These are phyloP conservation scores for Chelonus formosanus DNA, from an alignment of 2,888 invertebrate species.

Conservation along the genomic window DNA sequence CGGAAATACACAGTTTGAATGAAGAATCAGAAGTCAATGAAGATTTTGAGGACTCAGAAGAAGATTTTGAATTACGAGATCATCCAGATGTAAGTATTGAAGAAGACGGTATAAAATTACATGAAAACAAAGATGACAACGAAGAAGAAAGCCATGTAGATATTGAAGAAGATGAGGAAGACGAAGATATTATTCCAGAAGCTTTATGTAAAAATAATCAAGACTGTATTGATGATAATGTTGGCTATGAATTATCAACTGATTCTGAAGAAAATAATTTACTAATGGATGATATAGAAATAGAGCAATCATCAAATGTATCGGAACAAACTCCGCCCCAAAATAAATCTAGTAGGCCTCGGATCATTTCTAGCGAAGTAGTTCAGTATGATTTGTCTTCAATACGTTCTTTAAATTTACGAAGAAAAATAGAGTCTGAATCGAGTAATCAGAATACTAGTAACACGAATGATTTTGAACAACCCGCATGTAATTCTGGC, in stretches of 20 bases:
- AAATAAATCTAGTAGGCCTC: slow-evolving; percentile 42
- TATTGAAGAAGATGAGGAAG: slow-evolving; percentile 29
- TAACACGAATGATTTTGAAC: background rate
- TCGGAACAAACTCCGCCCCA: slow-evolving; percentile 5
- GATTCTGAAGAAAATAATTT: slow-evolving; percentile 30
- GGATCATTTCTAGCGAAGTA: slow-evolving; percentile 53
- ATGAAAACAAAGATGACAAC: slow-evolving; percentile 22
- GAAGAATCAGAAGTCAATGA: too few relatives aligned
- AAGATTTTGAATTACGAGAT: slow-evolving; percentile 3
- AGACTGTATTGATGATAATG: background rate
- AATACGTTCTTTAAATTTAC: slow-evolving; percentile 3
- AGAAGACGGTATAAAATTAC: slow-evolving; percentile 12
- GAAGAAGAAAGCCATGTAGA: slow-evolving; percentile 32
- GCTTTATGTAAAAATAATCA: slow-evolving; percentile 36
- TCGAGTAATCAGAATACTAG: background rate
- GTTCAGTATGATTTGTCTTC: slow-evolving; percentile 49
- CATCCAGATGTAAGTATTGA: slow-evolving; percentile 33
- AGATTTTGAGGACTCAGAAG: too few relatives aligned
- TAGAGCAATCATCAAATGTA: slow-evolving; percentile 17
- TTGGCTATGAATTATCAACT: background rate
- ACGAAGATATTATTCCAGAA: slow-evolving; percentile 49
- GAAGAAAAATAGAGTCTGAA: background rate
- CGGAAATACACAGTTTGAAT: too few relatives aligned
- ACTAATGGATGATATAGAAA: slow-evolving; percentile 43
- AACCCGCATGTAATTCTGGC: background rate